Evolutionary conservation across 2,888 invertebrate genomes (phyloP), one percentile per base, ranked within the genome.

Genomic region (Globia sparganii): DNA sequence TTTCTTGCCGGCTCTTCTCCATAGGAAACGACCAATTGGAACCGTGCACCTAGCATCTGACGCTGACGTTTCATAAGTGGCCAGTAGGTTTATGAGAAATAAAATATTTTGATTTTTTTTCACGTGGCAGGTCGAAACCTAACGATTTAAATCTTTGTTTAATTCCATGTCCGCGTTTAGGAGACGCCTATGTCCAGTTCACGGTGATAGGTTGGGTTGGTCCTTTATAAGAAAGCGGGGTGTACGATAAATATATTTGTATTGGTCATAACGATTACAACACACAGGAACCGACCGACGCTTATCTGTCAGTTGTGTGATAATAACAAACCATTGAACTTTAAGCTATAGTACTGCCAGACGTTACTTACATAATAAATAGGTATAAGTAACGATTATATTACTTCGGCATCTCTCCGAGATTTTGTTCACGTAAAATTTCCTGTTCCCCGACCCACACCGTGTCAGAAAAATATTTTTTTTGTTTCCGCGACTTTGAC

Each of bases 311-410:
- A 34, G 11, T 77, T 75, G 62, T 76, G 4, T 68, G 84, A 84
- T 88, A 88, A 81, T 18, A 75, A 85, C 62, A 77, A 86, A 80
- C 43, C 77, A 77, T 84, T 87, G 84, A 86, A 87, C 88, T 86
- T 72, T 61, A 69, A 75, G 77, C 34, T 66, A 21, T 34, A 43
- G 49, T 58, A 9, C 8, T 59, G 3, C 21, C 25, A 59, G 34
- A 31, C 43, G 28, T 25, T 53, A 61, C 15, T 78, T 61, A 40
- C 49, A n/a, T 59, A 9, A 53, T 53, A 53, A 53, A 43, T 43
- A 43, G 15, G 15, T 43, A 43, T 15, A n/a, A n/a, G n/a, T n/a
- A 43, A 15, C 43, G 43, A 43, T 15, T 43, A 15, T 43, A 43
- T 15, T 43, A 15, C 43, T 43, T 40, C 40, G 11, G 40, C 1